Evolutionary conservation across 2,113 vertebrate genomes (phyloP).

Genomic region (Phalacrocorax brasilianus): DNA sequence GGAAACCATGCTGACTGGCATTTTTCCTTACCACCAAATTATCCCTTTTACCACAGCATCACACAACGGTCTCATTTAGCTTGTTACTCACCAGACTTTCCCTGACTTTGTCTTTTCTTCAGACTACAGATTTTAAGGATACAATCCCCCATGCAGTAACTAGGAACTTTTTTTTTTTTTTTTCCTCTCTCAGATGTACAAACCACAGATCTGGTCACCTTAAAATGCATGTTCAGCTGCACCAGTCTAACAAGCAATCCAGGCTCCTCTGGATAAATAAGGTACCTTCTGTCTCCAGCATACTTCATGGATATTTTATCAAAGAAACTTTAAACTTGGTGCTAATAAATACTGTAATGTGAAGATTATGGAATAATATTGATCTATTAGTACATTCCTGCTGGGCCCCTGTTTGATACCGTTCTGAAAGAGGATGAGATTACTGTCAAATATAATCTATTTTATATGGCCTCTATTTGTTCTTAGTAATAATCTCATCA

Average conservation of each 20-base stretch:
- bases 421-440: background rate
- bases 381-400: background rate
- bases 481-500: background rate
- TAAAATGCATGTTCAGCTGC: background rate
- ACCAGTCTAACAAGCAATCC: background rate
- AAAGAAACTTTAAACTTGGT: background rate
- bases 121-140: background rate
- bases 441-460: background rate
- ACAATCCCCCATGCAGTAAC: background rate
- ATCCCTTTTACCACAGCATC: background rate
- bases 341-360: background rate
- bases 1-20: constrained; percentile 11
- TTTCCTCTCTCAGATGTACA: background rate
- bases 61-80: constrained; percentile 2
- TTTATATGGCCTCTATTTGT: background rate
- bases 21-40: background rate
- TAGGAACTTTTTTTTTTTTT: background rate
- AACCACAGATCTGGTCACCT: background rate
- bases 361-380: background rate
- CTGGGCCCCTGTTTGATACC: background rate
- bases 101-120: background rate
- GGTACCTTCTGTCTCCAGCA: background rate
- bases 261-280: background rate
- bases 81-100: constrained; percentile 9
- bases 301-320: background rate